Evolutionary conservation across 2,888 invertebrate species (phyloP), one percentile per base, ranked within the genome.

Genomic region (Ormyrus nitidulus): DNA sequence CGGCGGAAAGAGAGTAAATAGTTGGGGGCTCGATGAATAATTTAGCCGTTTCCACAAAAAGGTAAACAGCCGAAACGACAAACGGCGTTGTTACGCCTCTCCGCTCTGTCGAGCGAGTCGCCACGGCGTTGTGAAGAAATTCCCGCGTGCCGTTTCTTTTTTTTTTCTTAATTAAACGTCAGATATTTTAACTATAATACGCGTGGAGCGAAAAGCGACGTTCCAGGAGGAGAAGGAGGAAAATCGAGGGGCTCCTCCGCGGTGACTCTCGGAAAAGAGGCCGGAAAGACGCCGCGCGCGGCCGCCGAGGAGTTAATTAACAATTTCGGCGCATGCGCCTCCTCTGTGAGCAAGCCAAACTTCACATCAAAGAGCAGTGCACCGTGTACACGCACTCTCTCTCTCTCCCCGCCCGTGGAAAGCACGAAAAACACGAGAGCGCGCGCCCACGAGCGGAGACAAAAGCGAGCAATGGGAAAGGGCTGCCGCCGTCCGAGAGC

Each of bases 241-340:
- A 58, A n/a, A 19, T 7, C 19, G 34, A 34, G 65, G 6, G 44
- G 44, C 51, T 66, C 0, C 5, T 66, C 9, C 13, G 11, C 13
- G 59, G 34, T 5, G 51, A 65, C 9, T 6, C n/a, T 34, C 44
- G 19, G 48, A 8, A 62, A 54, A 51, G 48, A 5, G 9, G 13
- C 19, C 59, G 46, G 56, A 58, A 70, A 34, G 53, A 53, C 53
- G 59, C 44, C 19, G 11, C 9, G 19, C 19, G 19, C 65, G 65
- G n/a, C 34, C 65, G 61, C 51, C 56, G 54, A 72, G 48, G 58
- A 78, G 61, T 73, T 78, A 78, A 75, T 75, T 75, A 75, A 78
- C 73, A 73, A 78, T 73, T 78, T 78, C 11, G 58, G 34, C 59
- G 54, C 72, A 46, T 58, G 65, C 71, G 51, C 58, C 56, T 65